Percentiles rank a stretch among this genome's conserved stretches.
These are phyloP conservation scores for Vimba vimba DNA, from an alignment of 2,113 vertebrate genomes.

Conservation along the genomic window DNA sequence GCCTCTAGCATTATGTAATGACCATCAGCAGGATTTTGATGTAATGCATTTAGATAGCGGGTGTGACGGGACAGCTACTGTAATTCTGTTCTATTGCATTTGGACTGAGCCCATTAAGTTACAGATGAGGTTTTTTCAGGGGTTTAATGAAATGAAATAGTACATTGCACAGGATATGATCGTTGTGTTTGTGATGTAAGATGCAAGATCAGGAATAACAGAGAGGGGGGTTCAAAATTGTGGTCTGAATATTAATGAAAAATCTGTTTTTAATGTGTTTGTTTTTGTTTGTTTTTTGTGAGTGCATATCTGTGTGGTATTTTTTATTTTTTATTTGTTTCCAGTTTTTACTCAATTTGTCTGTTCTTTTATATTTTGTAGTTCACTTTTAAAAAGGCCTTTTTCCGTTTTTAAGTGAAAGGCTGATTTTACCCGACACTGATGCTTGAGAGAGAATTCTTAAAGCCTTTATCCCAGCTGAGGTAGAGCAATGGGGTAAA, in stretches of 20 bases:
- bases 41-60: background rate
- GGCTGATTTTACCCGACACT: background rate
- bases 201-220: conserved; percentile 26
- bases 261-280: background rate
- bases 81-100: background rate
- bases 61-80: background rate
- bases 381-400: conserved; percentile 20
- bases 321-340: background rate
- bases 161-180: conserved; percentile 1
- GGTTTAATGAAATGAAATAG: background rate
- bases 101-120: background rate
- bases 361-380: conserved; percentile 17
- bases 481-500: background rate
- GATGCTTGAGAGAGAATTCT: background rate
- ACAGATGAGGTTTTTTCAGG: background rate
- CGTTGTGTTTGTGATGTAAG: conserved; percentile 40
- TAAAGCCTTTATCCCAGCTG: background rate
- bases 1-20: conserved; percentile 22
- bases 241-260: conserved; percentile 52
- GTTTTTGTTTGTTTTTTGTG: too few species aligned
- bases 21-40: background rate
- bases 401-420: conserved; percentile 15
- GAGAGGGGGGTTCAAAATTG: conserved; percentile 38
- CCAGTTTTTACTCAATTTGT: conserved; percentile 41
- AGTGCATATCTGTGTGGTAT: conserved; percentile 34